Evolutionary conservation across 2,113 vertebrate genomes (phyloP).

Genomic region (Sinocyclocheilus grahami): DNA sequence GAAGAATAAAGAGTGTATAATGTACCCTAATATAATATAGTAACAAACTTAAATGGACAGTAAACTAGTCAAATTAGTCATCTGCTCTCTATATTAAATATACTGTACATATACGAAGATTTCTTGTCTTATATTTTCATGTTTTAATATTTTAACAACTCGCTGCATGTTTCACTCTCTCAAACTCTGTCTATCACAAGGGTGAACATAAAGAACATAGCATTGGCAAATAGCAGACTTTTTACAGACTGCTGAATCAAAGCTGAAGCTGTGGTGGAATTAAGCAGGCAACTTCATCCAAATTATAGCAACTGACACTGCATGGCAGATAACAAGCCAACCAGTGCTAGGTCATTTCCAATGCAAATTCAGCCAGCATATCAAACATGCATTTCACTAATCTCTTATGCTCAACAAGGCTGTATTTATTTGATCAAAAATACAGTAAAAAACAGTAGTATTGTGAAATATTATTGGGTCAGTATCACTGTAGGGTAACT

Average conservation of each 20-base stretch:
- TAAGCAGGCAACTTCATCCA: background rate
- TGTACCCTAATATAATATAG: background rate
- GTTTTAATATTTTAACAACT: background rate
- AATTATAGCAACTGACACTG: background rate
- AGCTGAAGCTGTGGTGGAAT: conserved; percentile 17
- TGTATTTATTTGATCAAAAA: background rate
- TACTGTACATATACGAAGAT: background rate
- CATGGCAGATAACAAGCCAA: conserved; percentile 17
- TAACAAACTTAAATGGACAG: background rate
- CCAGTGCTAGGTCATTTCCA: conserved; percentile 8
- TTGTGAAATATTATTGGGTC: background rate
- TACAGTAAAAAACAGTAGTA: background rate
- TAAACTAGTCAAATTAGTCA: background rate
- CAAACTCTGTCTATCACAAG: background rate
- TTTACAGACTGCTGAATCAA: conserved; percentile 16
- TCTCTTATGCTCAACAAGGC: background rate
- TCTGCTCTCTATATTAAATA: background rate
- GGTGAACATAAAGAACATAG: background rate
- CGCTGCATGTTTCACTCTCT: background rate
- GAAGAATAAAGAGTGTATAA: background rate
- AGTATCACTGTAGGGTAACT: no score
- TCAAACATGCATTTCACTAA: conserved; percentile 20
- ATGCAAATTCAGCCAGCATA: conserved; percentile 42
- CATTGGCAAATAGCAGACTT: background rate
- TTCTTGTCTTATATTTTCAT: background rate